phyloP scores from a whole-genome alignment of 2,888 invertebrate genomes.

The Metalampra italica region DNA sequence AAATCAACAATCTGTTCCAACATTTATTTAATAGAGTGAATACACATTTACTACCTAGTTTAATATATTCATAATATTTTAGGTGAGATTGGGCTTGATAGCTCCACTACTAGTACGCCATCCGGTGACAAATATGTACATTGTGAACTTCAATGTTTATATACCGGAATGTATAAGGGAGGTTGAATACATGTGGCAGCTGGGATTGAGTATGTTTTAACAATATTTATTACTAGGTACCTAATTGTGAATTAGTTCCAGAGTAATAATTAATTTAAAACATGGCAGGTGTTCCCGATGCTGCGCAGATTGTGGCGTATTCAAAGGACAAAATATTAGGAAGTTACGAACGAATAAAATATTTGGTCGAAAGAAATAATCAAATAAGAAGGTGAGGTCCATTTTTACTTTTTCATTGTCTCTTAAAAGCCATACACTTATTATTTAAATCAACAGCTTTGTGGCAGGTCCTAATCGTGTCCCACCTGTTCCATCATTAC shows the following conservation, averaged over 20 bases:
- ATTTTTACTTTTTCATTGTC: not conserved
- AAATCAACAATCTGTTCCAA: not conserved
- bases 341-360: slow-evolving; percentile 80
- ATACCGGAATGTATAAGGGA: slow-evolving; percentile 87
- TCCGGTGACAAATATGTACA: slow-evolving; percentile 81
- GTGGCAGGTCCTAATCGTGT: no score
- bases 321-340: slow-evolving; percentile 83
- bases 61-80: slow-evolving; percentile 5
- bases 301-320: slow-evolving; percentile 85
- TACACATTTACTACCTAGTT: not conserved
- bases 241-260: no score
- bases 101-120: slow-evolving; percentile 84
- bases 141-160: slow-evolving; percentile 85
- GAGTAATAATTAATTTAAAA: no score
- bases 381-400: slow-evolving; percentile 64
- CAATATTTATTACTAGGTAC: not conserved
- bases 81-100: slow-evolving; percentile 82
- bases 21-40: no score
- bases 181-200: slow-evolving; percentile 88
- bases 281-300: slow-evolving; percentile 82
- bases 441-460: no score
- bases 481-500: no score
- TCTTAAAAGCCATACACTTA: not conserved
- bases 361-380: slow-evolving; percentile 81
- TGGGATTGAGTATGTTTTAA: slow-evolving; percentile 79